phyloP scores from a whole-genome alignment of 2,113 vertebrate genomes.

The Nerophis lumbriciformis region DNA sequence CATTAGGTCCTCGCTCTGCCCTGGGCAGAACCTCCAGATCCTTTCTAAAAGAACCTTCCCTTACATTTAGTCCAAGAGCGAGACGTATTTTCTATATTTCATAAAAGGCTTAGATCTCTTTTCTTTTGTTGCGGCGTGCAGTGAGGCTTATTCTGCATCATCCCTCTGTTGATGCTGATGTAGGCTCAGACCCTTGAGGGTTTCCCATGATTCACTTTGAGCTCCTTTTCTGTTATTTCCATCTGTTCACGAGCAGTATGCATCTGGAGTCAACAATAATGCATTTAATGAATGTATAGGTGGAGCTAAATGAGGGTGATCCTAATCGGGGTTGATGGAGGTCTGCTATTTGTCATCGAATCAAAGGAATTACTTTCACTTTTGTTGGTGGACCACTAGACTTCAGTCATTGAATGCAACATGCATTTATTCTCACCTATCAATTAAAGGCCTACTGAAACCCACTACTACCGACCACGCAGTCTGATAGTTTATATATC shows the following conservation, averaged over 20 bases:
- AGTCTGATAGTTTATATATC: no score
- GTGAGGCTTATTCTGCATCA: not conserved
- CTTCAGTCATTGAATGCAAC: no score
- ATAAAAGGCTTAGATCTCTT: not conserved
- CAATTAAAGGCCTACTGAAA: no score
- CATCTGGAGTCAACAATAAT: not conserved
- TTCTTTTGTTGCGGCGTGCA: not conserved
- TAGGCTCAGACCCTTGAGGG: not conserved
- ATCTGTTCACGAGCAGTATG: not conserved
- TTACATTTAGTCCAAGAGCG: not conserved
- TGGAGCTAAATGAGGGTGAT: no score
- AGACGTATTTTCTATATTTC: constrained; percentile 1
- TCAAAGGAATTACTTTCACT: no score
- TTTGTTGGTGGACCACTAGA: no score
- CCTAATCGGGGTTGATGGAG: no score
- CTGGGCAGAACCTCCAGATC: not conserved
- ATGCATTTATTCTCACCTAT: no score
- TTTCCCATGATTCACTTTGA: not conserved
- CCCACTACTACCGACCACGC: no score
- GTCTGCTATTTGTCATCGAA: no score
- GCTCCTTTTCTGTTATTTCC: not conserved
- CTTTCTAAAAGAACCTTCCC: not conserved
- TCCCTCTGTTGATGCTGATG: not conserved
- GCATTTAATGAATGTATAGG: not conserved
- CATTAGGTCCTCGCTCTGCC: no score